Percentiles rank a stretch among this genome's conserved stretches.
phyloP scores from a whole-genome alignment of 2,888 invertebrate species.

The Cryptocephalus moraei region DNA sequence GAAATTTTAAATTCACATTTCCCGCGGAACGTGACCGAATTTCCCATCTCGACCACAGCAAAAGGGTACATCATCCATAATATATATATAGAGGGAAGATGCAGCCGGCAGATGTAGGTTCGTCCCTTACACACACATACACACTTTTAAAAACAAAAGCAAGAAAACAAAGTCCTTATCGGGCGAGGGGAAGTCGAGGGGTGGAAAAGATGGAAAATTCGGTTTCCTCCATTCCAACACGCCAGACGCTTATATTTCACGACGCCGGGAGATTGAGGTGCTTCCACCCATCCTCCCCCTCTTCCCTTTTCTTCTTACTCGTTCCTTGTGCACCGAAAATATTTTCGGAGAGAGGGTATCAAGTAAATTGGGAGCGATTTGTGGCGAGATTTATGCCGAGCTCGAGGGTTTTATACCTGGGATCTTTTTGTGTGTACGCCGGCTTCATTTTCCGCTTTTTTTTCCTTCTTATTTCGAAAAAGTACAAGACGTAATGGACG shows the following conservation, averaged over 20 bases:
- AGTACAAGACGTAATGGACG: too few species aligned
- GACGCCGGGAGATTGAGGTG: not conserved
- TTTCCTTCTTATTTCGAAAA: too few species aligned
- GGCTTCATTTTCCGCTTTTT: too few species aligned
- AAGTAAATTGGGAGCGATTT: conserved; percentile 22
- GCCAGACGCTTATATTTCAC: not conserved
- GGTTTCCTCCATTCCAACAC: conserved; percentile 1
- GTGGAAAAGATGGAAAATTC: conserved; percentile 2
- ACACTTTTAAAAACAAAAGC: conserved; percentile 24
- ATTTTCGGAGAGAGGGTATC: conserved; percentile 16
- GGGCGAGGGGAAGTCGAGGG: conserved; percentile 6
- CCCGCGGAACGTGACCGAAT: conserved; percentile 20
- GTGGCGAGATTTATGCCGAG: conserved; percentile 15
- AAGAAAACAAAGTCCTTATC: conserved; percentile 24
- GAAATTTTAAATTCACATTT: conserved; percentile 22
- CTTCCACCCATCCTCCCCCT: not conserved
- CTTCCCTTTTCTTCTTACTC: too few species aligned
- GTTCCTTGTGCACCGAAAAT: conserved; percentile 4
- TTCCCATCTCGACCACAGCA: conserved; percentile 4
- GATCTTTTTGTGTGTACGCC: too few species aligned
- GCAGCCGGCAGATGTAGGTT: too few species aligned
- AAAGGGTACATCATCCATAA: too few species aligned
- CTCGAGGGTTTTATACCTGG: too few species aligned
- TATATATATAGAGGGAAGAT: too few species aligned
- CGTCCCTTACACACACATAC: too few species aligned